Conservation (phyloP, 2,113 vertebrate species). For the Labeo rohita region DNA sequence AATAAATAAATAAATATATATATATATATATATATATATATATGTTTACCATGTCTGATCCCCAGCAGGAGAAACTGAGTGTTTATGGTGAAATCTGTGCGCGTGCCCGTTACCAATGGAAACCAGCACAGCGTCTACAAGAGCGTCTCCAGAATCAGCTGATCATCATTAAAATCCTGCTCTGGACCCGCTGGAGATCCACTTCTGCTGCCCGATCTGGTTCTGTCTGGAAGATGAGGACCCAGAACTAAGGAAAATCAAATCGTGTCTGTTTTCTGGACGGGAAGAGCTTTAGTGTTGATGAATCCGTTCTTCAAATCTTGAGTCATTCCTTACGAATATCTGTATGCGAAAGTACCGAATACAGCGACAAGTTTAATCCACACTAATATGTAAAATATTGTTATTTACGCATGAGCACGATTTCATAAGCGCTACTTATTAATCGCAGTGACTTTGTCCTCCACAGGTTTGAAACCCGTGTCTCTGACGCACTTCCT, state of each 20-base stretch:
- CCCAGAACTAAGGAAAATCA: neutral
- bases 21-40: neutral
- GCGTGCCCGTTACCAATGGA: slow-evolving; percentile 31
- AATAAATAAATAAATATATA: too few species aligned
- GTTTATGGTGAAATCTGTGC: slow-evolving; percentile 22
- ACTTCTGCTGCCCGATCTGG: too few species aligned
- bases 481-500: too few species aligned
- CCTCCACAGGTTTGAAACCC: too few species aligned
- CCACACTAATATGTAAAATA: too few species aligned
- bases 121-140: neutral
- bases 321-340: too few species aligned
- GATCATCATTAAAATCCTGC: neutral
- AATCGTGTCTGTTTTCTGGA: neutral
- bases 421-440: too few species aligned
- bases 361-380: too few species aligned
- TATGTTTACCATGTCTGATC: neutral
- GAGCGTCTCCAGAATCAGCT: slow-evolving; percentile 10
- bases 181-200: neutral
- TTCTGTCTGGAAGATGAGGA: neutral
- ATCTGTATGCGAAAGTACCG: too few species aligned
- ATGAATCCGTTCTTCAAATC: too few species aligned
- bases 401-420: too few species aligned
- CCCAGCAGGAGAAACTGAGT: neutral
- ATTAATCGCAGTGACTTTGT: too few species aligned
- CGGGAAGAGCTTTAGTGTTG: neutral